Percentiles rank a stretch among this genome's conserved stretches.
These are phyloP conservation scores for Urocyon cinereoargenteus DNA, from an alignment of 2,797 vertebrate genomes.

Conservation along the genomic window DNA sequence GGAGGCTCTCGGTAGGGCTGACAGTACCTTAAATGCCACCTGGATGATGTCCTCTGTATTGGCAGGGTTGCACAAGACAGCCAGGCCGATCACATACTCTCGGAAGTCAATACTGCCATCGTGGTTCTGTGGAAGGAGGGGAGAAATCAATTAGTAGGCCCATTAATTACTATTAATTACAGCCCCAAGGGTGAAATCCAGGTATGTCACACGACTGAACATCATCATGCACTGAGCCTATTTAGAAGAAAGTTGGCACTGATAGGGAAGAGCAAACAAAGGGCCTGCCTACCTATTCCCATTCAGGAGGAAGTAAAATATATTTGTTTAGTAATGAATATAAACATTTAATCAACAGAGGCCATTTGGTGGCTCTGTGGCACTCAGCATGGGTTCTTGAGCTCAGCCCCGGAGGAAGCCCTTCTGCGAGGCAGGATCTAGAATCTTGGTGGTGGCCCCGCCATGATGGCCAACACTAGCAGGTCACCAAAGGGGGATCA, in stretches of 20 bases:
- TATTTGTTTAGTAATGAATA: background rate
- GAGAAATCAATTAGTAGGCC: slow-evolving; percentile 15
- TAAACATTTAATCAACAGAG: background rate
- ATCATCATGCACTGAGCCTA: background rate
- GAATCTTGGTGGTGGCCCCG: background rate
- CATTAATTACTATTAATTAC: background rate
- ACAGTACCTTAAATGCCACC: slow-evolving; percentile 95
- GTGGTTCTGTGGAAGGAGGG: slow-evolving; percentile 89
- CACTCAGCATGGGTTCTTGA: background rate
- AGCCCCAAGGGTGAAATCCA: background rate
- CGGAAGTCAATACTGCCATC: slow-evolving; percentile 99
- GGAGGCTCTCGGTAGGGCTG: slow-evolving; percentile 53
- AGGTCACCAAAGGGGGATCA: background rate
- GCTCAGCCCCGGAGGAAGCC: background rate
- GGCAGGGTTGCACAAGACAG: slow-evolving; percentile 95
- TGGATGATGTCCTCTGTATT: slow-evolving; percentile 96
- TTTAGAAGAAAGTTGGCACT: background rate
- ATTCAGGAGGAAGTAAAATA: background rate
- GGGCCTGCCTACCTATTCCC: background rate
- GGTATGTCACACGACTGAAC: background rate
- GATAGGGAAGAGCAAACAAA: background rate
- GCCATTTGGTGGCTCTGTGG: background rate
- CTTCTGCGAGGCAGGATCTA: background rate
- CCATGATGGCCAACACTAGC: background rate
- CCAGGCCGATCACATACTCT: slow-evolving; percentile 99